Conservation (phyloP, 1,140 invertebrate species). For the Neodiprion virginianus region DNA sequence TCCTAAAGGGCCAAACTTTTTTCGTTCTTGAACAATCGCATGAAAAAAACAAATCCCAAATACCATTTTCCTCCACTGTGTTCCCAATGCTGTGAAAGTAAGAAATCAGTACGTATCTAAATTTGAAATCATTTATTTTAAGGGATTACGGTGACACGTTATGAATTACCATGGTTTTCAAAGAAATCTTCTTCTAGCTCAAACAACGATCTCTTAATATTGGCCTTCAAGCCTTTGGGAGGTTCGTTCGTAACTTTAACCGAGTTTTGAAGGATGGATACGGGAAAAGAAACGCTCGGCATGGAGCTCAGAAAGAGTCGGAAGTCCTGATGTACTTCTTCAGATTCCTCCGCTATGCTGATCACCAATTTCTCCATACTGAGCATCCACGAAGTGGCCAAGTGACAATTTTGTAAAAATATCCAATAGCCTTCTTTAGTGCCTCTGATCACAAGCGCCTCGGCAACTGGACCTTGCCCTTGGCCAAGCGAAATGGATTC, state of each 20-base stretch:
- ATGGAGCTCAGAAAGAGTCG: conserved; percentile 88
- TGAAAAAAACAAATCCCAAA: conserved; percentile 86
- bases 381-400: conserved; percentile 92
- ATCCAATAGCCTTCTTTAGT: conserved; percentile 80
- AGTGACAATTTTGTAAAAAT: conserved; percentile 89
- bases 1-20: conserved; percentile 89
- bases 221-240: conserved; percentile 83
- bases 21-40: conserved; percentile 85
- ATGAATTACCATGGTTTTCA: conserved; percentile 74
- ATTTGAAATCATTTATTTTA: not conserved
- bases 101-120: conserved; percentile 12
- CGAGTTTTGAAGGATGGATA: conserved; percentile 88
- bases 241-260: conserved; percentile 94
- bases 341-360: conserved; percentile 70
- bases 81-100: conserved; percentile 66
- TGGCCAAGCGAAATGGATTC: conserved; percentile 89
- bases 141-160: not conserved
- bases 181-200: conserved; percentile 83
- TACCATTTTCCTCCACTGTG: conserved; percentile 78
- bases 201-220: conserved; percentile 80
- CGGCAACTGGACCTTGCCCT: conserved; percentile 86
- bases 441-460: conserved; percentile 79
- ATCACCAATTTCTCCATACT: conserved; percentile 74
- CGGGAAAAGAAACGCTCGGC: conserved; percentile 85
- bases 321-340: conserved; percentile 73